Base-by-base conservation (phyloP, 2,888 invertebrate species). In the Bedellia somnulentella region DNA sequence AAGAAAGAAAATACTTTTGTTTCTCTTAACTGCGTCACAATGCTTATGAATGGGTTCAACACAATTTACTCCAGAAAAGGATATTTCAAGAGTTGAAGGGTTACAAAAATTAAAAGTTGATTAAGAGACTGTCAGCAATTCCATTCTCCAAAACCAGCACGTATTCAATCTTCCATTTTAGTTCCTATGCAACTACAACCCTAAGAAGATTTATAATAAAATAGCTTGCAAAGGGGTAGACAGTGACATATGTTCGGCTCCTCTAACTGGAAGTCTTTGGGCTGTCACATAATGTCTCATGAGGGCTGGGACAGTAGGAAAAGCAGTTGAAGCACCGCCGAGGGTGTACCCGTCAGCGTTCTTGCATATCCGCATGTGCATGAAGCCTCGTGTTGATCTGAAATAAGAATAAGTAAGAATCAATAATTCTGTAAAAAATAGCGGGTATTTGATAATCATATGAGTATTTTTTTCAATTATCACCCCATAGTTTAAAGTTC, bases 161-260 rank as follows among this genome's bases (percentile, higher is more conserved):
- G n/a, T n/a, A n/a, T n/a, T n/a, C n/a, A n/a, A n/a, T n/a, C n/a
- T n/a, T n/a, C n/a, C n/a, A n/a, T n/a, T n/a, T n/a, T n/a, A n/a
- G n/a, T n/a, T n/a, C n/a, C n/a, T n/a, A n/a, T n/a, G n/a, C n/a
- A n/a, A n/a, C n/a, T n/a, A n/a, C n/a, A n/a, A n/a, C n/a, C n/a
- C n/a, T n/a, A n/a, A n/a, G n/a, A 35, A 34, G 32, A 36, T 58
- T 78, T 80, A 82, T 39, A 82, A 80, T 41, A 93, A 79, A 61
- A 91, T 91, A 47, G 87, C 91, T 49, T 89, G 89, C 37, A 96
- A 85, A 29, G 96, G 96, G 59, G 93, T 89, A 40, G 93, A 81
- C 39, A 97, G 82, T 57, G 93, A 91, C 89, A 97, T 95, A 66
- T 96, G 95, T 60, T 95, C 95, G 13, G 95, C 95, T 31, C 96